phyloP scores from a whole-genome alignment of 2,113 vertebrate species.

The Mirza zaza region DNA sequence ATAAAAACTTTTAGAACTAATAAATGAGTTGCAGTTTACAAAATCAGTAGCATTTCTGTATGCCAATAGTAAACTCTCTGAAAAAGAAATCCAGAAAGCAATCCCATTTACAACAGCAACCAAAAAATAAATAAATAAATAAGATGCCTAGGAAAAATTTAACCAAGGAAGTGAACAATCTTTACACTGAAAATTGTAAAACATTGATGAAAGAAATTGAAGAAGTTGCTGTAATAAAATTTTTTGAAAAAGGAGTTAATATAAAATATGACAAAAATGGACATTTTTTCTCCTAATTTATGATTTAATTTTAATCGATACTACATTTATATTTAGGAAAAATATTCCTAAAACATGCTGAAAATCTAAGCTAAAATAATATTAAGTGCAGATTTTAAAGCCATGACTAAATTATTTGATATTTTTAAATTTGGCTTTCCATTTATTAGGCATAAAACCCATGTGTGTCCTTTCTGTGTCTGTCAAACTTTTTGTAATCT shows the following conservation, averaged over 20 bases:
- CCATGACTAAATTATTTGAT: not conserved
- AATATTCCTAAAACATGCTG: not conserved
- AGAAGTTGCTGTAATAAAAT: too few species aligned
- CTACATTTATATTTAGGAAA: not conserved
- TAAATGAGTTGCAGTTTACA: not conserved
- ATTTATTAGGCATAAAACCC: not conserved
- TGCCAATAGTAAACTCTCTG: too few species aligned
- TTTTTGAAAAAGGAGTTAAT: not conserved
- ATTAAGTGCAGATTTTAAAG: not conserved
- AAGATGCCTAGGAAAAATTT: too few species aligned
- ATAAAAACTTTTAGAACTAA: not conserved
- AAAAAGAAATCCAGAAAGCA: too few species aligned
- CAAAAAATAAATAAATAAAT: too few species aligned
- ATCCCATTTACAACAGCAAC: too few species aligned
- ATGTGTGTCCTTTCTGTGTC: not conserved
- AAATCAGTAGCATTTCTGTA: too few species aligned
- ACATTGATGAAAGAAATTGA: too few species aligned
- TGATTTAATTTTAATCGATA: not conserved
- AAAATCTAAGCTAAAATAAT: not conserved
- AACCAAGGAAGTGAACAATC: too few species aligned
- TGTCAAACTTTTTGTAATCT: not conserved
- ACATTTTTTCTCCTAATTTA: not conserved
- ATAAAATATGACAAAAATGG: not conserved
- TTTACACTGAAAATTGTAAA: too few species aligned
- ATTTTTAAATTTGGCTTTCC: not conserved